Base-by-base conservation (phyloP, 2,888 invertebrate genomes). In the Oscheius myriophilus region DNA sequence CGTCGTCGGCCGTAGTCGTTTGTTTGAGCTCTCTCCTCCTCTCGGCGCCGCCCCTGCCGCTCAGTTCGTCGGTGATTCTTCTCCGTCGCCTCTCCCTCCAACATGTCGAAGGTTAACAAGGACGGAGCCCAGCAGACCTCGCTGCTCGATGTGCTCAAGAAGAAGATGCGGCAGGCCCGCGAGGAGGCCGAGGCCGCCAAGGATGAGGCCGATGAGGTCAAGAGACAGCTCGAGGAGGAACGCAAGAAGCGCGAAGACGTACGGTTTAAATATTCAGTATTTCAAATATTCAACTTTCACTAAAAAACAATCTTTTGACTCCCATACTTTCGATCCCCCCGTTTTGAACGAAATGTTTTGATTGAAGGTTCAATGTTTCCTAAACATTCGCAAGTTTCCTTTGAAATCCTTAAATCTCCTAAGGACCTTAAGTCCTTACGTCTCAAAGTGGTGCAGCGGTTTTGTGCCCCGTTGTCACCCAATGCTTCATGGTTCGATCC, bases 121-220 rank as follows among this genome's bases (percentile, higher is more conserved):
- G 85, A 84, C 68, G 84, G 83, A 59, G 82, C 85, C 53, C 86
- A 86, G 78, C 87, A 86, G 77, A 87, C 86, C 49, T 85, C 86
- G 87, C 92, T 96, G 86, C 90, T 97, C 89, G 95, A 96, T 90
- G 94, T 95, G 87, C 91, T 97, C 87, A 97, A 97, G 91, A 95
- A 96, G 91, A 98, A 97, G 92, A 97, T 97, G 96, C 92, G 95
- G 86, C 94, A 95, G 90, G 94, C 96, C 86, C 95, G 96, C 90
- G 95, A 96, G 89, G 97, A 97, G 91, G 93, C 96, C 92, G 97
- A 97, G 89, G 92, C 93, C 89, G 94, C 94, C 90, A 95, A 94
- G 90, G 96, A 97, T 89, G 94, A 95, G 89, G 93, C 94, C 89
- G 96, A 96, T 89, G 94, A 95, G 89, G 93, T 92, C 89, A 93